These are phyloP conservation scores for Parnassius apollo DNA, from an alignment of 2,888 invertebrate genomes.

Conservation along the genomic window DNA sequence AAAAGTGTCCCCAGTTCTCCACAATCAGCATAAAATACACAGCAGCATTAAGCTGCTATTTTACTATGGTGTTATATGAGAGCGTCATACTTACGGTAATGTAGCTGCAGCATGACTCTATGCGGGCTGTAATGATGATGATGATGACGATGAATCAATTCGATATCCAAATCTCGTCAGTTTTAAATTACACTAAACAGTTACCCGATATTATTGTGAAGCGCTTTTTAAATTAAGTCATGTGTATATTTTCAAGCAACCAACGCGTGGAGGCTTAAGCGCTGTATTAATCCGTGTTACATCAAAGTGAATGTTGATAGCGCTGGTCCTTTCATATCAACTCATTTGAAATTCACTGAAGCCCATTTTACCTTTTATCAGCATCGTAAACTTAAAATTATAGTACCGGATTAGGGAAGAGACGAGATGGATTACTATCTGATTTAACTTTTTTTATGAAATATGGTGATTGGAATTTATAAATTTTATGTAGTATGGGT, in stretches of 20 bases:
- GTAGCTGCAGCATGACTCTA: too few species aligned
- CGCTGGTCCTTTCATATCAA: slow-evolving; percentile 17
- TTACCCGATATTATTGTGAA: background rate
- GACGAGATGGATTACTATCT: background rate
- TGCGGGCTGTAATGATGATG: too few species aligned
- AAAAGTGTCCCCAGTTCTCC: too few species aligned
- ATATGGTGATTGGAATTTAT: too few species aligned
- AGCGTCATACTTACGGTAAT: too few species aligned
- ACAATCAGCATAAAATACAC: too few species aligned
- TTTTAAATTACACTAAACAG: too few species aligned
- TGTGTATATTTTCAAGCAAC: slow-evolving; percentile 2
- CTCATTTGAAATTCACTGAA: slow-evolving; percentile 23
- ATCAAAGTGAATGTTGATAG: slow-evolving; percentile 24
- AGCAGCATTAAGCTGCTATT: too few species aligned
- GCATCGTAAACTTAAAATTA: slow-evolving; percentile 17
- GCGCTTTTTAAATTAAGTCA: slow-evolving; percentile 5
- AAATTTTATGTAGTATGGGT: too few species aligned
- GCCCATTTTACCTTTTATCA: slow-evolving; percentile 25
- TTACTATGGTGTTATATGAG: too few species aligned
- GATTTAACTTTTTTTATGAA: background rate
- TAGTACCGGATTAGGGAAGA: background rate
- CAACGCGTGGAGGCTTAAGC: slow-evolving; percentile 1
- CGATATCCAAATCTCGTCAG: too few species aligned
- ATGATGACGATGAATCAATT: too few species aligned
- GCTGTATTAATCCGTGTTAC: slow-evolving; percentile 17